Evolutionary conservation across 2,888 invertebrate genomes (phyloP).

Genomic region (Molanna angustata): DNA sequence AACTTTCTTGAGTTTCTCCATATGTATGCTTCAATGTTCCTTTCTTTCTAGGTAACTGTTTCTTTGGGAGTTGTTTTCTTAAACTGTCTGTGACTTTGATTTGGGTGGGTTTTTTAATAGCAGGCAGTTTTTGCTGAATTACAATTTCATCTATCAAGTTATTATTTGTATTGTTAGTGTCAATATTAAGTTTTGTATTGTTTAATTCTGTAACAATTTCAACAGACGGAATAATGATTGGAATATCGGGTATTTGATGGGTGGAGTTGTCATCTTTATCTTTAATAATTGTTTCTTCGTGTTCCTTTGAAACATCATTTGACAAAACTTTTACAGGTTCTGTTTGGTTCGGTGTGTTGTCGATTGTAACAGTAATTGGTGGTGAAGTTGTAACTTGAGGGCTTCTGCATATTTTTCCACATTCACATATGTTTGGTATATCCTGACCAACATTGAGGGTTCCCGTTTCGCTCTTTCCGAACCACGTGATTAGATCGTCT

Average conservation of each 20-base stretch:
- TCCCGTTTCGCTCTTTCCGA: slow-evolving; percentile 57
- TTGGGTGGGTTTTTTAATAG: slow-evolving; percentile 37
- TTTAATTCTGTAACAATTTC: slow-evolving; percentile 14
- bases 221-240: slow-evolving; percentile 29
- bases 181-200: slow-evolving; percentile 4
- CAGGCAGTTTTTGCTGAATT: slow-evolving; percentile 40
- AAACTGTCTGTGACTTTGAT: slow-evolving; percentile 33
- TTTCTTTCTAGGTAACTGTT: slow-evolving; percentile 46
- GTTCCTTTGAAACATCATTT: background rate
- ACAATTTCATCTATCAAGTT: slow-evolving; percentile 41
- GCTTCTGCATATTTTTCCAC: slow-evolving; percentile 51
- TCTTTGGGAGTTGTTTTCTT: slow-evolving; percentile 30
- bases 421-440: slow-evolving; percentile 50
- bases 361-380: background rate
- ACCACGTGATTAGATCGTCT: slow-evolving; percentile 66
- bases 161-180: slow-evolving; percentile 35
- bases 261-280: background rate
- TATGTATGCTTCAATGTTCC: slow-evolving; percentile 53
- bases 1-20: slow-evolving; percentile 40
- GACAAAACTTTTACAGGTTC: background rate
- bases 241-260: slow-evolving; percentile 18
- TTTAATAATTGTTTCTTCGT: background rate
- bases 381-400: slow-evolving; percentile 33
- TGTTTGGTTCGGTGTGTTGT: background rate
- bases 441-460: slow-evolving; percentile 49